A percentile compares a stretch with the other conserved stretches of the same genome.
These are phyloP conservation scores for Neopipo cinnamomea DNA, from an alignment of 2,113 vertebrate species.

Conservation along the genomic window DNA sequence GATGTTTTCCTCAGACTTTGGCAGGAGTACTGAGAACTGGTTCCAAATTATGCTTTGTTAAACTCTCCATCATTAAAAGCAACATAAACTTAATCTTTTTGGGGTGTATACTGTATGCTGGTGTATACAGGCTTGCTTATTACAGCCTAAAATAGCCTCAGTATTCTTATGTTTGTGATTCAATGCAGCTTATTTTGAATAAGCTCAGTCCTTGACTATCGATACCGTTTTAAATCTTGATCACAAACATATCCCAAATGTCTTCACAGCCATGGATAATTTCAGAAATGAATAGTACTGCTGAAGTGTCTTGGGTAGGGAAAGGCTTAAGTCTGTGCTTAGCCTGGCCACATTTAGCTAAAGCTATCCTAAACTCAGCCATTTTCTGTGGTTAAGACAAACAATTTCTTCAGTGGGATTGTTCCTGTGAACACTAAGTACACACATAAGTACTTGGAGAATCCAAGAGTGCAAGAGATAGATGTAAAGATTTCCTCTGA, in stretches of 20 bases:
- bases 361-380: neutral
- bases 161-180: neutral
- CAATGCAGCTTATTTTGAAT: neutral
- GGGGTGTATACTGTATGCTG: neutral
- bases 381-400: neutral
- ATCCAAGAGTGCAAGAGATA: neutral
- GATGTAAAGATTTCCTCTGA: neutral
- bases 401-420: neutral
- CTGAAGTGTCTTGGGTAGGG: neutral
- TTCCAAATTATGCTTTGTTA: conserved; percentile 62
- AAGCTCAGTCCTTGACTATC: neutral
- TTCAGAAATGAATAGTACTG: neutral
- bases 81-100: conserved; percentile 37
- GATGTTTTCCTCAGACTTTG: conserved; percentile 55
- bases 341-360: neutral
- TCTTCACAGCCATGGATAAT: neutral
- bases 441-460: neutral
- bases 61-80: conserved; percentile 34
- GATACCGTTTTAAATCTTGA: neutral
- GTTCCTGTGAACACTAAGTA: neutral
- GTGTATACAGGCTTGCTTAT: neutral
- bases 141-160: neutral
- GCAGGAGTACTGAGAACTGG: conserved; percentile 24
- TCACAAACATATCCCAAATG: neutral
- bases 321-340: neutral